A percentile compares a stretch with the other conserved stretches of the same genome.
Conservation (phyloP, 2,888 invertebrate genomes). For the Sarcophaga rosellei region DNA sequence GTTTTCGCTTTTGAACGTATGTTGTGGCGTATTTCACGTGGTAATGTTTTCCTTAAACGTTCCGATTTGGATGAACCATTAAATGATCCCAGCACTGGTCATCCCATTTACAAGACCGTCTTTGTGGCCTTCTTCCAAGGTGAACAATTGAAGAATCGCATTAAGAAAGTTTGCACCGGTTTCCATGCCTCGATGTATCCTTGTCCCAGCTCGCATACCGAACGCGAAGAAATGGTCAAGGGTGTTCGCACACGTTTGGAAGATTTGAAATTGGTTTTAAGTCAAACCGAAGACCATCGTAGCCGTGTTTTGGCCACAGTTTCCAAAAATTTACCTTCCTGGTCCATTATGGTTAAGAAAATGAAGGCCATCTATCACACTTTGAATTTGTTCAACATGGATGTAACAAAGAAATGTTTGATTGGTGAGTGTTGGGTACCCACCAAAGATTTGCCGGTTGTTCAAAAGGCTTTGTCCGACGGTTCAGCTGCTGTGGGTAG, state of each 20-base stretch:
- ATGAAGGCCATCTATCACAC: constrained; percentile 98
- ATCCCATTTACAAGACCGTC: constrained; percentile 90
- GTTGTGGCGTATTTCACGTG: constrained; percentile 94
- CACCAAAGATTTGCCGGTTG: constrained; percentile 86
- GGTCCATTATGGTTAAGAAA: constrained; percentile 92
- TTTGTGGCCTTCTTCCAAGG: constrained; percentile 93
- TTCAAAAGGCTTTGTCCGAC: constrained; percentile 91
- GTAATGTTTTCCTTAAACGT: constrained; percentile 92
- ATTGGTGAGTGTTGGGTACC: constrained; percentile 97
- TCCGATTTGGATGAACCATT: constrained; percentile 89
- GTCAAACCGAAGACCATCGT: constrained; percentile 93
- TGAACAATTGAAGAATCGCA: constrained; percentile 91
- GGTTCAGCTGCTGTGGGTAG: constrained; percentile 94
- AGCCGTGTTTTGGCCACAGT: constrained; percentile 92
- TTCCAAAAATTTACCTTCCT: constrained; percentile 91
- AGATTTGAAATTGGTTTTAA: constrained; percentile 89
- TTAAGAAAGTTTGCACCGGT: constrained; percentile 94
- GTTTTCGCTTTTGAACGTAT: constrained; percentile 93
- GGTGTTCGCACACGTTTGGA: constrained; percentile 93
- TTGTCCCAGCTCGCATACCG: constrained; percentile 90
- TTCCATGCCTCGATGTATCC: constrained; percentile 94
- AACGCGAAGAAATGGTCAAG: constrained; percentile 91
- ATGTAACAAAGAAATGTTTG: constrained; percentile 94
- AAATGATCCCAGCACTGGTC: constrained; percentile 88
- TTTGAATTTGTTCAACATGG: constrained; percentile 95